Evolutionary conservation across 2,797 vertebrate genomes (phyloP), one percentile per base, ranked within the genome.

Genomic region (Syngnathus rostellatus): DNA sequence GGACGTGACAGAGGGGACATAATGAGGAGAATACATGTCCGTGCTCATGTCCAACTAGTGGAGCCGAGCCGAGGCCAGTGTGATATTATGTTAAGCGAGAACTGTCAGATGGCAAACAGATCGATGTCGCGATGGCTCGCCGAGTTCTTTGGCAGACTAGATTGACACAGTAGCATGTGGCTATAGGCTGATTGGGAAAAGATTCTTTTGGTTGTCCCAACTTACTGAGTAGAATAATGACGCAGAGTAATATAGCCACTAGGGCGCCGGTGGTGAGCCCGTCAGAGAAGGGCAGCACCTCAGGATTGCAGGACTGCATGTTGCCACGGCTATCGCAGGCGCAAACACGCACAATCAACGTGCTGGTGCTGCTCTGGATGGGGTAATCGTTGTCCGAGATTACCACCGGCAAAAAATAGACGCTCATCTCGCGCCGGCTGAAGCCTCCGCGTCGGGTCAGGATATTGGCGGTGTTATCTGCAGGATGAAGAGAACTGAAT

Each of bases 381-480:
- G 96, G 96, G 77, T 94, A 95, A 78, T 96, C 95, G 0, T 95
- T 96, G 84, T 99, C 96, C 0, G 96, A 98, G 77, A 99, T 99
- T 72, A 99, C 94, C 25, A 99, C 93, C 0, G 96, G 96, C 65
- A 99, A 86, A 69, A 96, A 90, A 73, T 98, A 99, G 64, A 91
- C 87, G 72, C 89, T 96, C 85, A 94, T 93, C 89, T 98, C 95
- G 1, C 94, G 92, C 6, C 97, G 90, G 48, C 91, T 95, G 84
- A 97, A 98, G 5, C 95, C 94, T 19, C 93, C 94, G 65, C 94
- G 90, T 67, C 93, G 91, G 0, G 95, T 98, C 89, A 96, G 77
- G 87, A 99, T 98, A 69, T 94, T 91, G 77, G 96, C 97, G 17
- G 96, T 98, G 84, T 98, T 98, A 90, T 99, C 97, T 99, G 71